These are phyloP conservation scores for Mionectes olivaceus DNA, from an alignment of 2,797 vertebrate genomes.

Conservation along the genomic window DNA sequence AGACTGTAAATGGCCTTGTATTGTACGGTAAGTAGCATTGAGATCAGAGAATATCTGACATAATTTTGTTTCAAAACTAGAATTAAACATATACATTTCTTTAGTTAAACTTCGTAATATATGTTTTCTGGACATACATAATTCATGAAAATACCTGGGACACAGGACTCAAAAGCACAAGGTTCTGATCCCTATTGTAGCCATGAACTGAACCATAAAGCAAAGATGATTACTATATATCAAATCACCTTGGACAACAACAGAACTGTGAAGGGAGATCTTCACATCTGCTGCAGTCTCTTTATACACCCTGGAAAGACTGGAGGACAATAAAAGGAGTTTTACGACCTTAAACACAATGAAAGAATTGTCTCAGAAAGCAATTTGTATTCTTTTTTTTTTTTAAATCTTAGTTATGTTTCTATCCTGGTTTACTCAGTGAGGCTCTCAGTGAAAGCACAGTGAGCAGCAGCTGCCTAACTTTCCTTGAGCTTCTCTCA, in stretches of 20 bases:
- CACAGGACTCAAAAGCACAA: slow-evolving; percentile 45
- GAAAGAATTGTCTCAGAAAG: neutral
- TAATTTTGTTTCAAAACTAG: slow-evolving; percentile 97
- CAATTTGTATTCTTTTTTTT: neutral
- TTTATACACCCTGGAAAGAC: slow-evolving; percentile 40
- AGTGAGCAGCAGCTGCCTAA: neutral
- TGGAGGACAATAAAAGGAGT: slow-evolving; percentile 27
- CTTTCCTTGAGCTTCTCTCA: neutral
- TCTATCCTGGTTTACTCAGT: neutral
- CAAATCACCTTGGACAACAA: slow-evolving; percentile 50
- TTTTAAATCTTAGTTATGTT: neutral
- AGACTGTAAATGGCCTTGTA: slow-evolving; percentile 97
- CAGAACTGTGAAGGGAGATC: slow-evolving; percentile 58
- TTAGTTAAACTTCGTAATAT: slow-evolving; percentile 47
- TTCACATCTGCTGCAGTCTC: slow-evolving; percentile 61
- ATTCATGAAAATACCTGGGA: slow-evolving; percentile 49
- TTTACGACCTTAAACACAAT: neutral
- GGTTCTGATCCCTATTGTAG: slow-evolving; percentile 22
- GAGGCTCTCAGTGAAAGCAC: neutral
- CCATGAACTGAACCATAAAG: slow-evolving; percentile 47
- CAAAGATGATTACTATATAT: slow-evolving; percentile 12
- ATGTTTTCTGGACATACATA: slow-evolving; percentile 32
- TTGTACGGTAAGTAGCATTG: slow-evolving; percentile 95
- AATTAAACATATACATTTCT: slow-evolving; percentile 75
- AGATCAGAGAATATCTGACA: slow-evolving; percentile 98